Evolutionary conservation across 2,888 invertebrate genomes (phyloP), one percentile per base, ranked within the genome.

Genomic region (Fragum fragum): DNA sequence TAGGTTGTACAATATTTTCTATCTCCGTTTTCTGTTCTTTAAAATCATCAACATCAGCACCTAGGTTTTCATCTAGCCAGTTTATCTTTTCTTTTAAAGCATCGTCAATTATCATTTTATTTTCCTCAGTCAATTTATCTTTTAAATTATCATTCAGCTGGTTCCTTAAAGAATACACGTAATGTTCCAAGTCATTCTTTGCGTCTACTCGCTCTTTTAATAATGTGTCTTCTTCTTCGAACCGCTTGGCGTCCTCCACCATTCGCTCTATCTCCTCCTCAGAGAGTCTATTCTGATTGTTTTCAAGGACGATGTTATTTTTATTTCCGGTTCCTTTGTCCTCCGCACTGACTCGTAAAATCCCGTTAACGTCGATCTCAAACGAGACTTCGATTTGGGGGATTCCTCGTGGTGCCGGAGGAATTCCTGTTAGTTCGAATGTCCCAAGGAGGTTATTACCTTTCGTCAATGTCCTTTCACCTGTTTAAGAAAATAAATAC

Each of bases 391-490:
- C 94, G 73, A 94, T 94, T 88, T 94, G 94, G 14, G 94, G 95
- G 1, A 95, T 94, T 59, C 95, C 95, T 73, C 95, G 91, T 23
- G 95, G 95, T 36, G 95, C 95, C 57, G 98, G 98, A 81, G 99
- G 99, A 92, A 99, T 98, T 76, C 98, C 99, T 79, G 98, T 99
- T 81, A 99, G 95, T 94, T 99, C 99, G 95, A 99, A 99, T 95
- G 99, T 99, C 84, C 99, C 99, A 81, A 99, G 96, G 88, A 98
- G 96, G 95, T 99, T 99, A 95, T 99, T 99, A 95, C 99, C 99
- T 95, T 99, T 99, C 89, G 99, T 99, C 99, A 99, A 99, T 32
- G 99, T 98, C 92, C 99, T 97, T 95, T 99, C 99, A 90, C 99
- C 71, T 71, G 32, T n/a, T 32, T 28, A 32, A 66, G 32, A 36